These are phyloP conservation scores for Styela clava DNA, from an alignment of 23 tunicate species.

Conservation along the genomic window DNA sequence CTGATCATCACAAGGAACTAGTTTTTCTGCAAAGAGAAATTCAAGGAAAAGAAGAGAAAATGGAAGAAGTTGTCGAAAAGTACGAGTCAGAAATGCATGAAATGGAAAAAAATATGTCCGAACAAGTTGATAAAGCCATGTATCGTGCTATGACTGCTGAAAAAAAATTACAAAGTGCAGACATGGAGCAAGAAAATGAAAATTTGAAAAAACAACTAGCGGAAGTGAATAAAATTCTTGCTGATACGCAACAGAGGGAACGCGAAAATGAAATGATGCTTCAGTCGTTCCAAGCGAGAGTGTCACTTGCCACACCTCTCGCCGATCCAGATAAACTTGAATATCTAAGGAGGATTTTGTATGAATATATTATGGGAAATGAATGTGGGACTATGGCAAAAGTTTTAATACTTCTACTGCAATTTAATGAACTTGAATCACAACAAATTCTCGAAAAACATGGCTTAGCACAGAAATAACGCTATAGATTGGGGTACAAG, in stretches of 20 bases:
- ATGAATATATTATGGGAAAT: constrained; percentile 84
- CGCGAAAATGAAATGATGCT: constrained; percentile 28
- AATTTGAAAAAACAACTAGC: constrained; percentile 56
- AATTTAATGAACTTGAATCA: constrained; percentile 60
- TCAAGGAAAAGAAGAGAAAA: constrained; percentile 38
- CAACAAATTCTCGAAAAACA: constrained; percentile 75
- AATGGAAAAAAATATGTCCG: constrained; percentile 75
- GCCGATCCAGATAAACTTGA: constrained; percentile 87
- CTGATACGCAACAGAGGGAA: constrained; percentile 56
- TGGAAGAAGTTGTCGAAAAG: constrained; percentile 58
- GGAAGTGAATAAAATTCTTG: constrained; percentile 65
- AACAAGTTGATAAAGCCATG: constrained; percentile 90
- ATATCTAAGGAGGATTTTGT: constrained; percentile 78
- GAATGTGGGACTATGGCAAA: constrained; percentile 88
- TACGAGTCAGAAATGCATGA: constrained; percentile 68
- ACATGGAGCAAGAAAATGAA: constrained; percentile 46
- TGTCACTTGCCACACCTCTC: constrained; percentile 55
- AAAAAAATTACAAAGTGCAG: constrained; percentile 69
- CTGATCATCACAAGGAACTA: constrained; percentile 76
- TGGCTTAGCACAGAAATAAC: constrained; percentile 30
- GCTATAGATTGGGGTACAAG: constrained; percentile 13
- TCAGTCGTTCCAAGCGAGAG: constrained; percentile 41
- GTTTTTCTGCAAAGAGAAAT: constrained; percentile 65
- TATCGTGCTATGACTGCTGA: constrained; percentile 91
- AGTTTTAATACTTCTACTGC: constrained; percentile 60